Conservation (phyloP, 2,113 vertebrate genomes). For the Zapornia atra region DNA sequence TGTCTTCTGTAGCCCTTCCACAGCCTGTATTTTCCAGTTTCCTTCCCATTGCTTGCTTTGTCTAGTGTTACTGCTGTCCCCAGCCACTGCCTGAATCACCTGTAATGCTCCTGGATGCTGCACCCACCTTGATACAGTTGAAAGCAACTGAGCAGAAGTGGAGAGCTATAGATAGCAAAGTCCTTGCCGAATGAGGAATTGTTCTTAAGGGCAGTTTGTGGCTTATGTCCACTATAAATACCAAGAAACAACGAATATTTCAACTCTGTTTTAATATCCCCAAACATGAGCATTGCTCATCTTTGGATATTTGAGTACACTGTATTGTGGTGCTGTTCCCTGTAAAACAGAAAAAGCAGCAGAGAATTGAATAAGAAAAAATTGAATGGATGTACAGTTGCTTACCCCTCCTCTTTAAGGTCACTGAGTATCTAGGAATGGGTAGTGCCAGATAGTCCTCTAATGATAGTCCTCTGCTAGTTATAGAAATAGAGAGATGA, state of each 20-base stretch:
- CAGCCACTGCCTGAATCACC: not conserved
- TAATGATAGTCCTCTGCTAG: not conserved
- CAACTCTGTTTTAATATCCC: not conserved
- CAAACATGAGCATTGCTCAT: not conserved
- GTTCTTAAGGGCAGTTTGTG: not conserved
- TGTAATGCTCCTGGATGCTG: not conserved
- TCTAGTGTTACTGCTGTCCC: not conserved
- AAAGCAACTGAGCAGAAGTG: not conserved
- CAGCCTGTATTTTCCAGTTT: not conserved
- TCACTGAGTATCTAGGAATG: not conserved
- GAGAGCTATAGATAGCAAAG: constrained; percentile 32
- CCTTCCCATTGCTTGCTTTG: not conserved
- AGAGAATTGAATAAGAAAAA: not conserved
- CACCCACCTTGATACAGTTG: not conserved
- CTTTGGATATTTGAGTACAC: not conserved
- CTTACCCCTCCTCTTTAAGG: not conserved
- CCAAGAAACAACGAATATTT: not conserved
- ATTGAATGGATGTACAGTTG: not conserved
- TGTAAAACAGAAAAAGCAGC: not conserved
- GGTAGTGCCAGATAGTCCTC: too few species aligned
- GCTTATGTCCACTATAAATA: not conserved
- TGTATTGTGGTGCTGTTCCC: not conserved
- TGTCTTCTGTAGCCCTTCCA: not conserved
- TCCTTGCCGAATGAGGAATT: not conserved
- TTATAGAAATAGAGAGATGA: not conserved